Evolutionary conservation across 2,797 vertebrate genomes (phyloP), one percentile per base, ranked within the genome.

Genomic region (Propithecus perrieri): DNA sequence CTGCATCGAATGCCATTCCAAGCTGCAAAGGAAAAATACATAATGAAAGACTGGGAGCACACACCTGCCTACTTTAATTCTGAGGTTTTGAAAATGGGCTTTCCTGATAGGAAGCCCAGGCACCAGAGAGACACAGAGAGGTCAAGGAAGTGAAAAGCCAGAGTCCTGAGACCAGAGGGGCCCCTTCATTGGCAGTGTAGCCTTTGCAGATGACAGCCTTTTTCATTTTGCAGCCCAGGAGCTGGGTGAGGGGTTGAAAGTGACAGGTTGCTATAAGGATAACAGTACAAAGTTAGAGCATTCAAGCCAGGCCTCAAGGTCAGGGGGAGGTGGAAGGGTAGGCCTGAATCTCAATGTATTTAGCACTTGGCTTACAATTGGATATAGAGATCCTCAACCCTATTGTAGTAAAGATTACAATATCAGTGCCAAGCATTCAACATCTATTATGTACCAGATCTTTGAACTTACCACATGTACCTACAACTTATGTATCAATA

Each of bases 41-140:
- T n/a, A 71, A 80, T 30, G 50, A 92, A 91, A 88, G 38, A 55
- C 1, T n/a, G 24, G 5, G 12, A 6, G n/a, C 26, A 4, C 55
- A 74, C 5, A 57, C 13, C 30, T 83, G 33, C 48, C 9, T 71
- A 53, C 53, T 48, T 98, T 96, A 75, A 80, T 84, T 78, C 67
- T 24, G 30, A 4, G 7, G 6, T 35, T 84, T 94, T 92, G n/a
- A 75, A 95, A 89, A 95, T 35, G 12, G n/a, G 15, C 30, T 90
- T 30, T 80, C 48, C 79, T 75, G 92, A 80, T 18, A 95, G 67
- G 38, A 83, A 96, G 8, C 55, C 41, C 67, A 72, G 30, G 26
- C 17, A 48, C 48, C 33, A 5, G 46, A 92, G 41, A 61, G 30
- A 22, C 75, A 24, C 22, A 53, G 53, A 72, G 53, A 74, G 65